Base-by-base conservation (phyloP, 2,888 invertebrate species). In the Ormyrus nitidulus region DNA sequence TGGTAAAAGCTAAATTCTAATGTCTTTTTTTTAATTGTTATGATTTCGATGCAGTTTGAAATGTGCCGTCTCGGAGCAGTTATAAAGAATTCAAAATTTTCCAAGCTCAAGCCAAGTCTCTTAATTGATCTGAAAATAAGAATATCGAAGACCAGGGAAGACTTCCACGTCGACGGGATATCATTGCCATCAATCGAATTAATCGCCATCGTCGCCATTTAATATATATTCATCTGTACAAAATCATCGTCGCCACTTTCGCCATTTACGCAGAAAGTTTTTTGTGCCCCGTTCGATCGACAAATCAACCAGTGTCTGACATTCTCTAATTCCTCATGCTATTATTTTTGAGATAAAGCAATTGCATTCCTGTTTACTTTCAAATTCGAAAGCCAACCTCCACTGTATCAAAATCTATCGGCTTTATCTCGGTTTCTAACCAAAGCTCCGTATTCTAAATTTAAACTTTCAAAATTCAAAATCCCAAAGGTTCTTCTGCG, bases 181-280 rank as follows among this genome's bases (percentile, higher is more conserved):
- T 53, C 77, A 74, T 73, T 70, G 13, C 34, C 79, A 70, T 64
- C 53, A 64, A 78, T 49, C 8, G 34, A 34, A 34, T 34, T 34
- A 62, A n/a, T 79, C 54, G 34, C 34, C 79, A 79, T 69, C 62
- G 73, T 70, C 59, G 74, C 53, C 68, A 62, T 72, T 72, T 9
- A 49, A 34, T 34, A 34, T 34, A 3, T 49, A 49, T 13, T 49
- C 71, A 61, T 72, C 51, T 65, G 53, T 59, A 4, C 46, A 76
- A 48, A 53, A 66, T 44, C 62, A 68, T 69, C 69, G 79, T 73
- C 11, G 68, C 64, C 64, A 58, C 53, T 54, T 74, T 64, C 56
- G n/a, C 13, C 9, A 69, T 34, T 11, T 11, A 73, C 62, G 34
- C 34, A 49, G 56, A 61, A n/a, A 66, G 61, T 73, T 44, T 44